These are phyloP conservation scores for Ennomos erosarius DNA, from an alignment of 2,888 invertebrate genomes.

Conservation along the genomic window DNA sequence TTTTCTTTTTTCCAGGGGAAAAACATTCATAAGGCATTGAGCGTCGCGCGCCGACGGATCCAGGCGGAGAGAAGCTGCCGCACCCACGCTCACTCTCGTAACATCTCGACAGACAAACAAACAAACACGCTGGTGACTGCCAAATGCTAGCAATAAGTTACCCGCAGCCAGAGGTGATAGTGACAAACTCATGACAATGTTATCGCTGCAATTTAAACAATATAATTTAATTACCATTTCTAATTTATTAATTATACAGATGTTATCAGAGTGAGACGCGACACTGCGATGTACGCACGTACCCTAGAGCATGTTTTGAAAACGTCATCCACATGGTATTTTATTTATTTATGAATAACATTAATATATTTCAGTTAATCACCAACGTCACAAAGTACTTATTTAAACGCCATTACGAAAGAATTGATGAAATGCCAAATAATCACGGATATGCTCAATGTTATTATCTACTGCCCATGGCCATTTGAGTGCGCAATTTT, in stretches of 20 bases:
- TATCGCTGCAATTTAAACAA: not conserved
- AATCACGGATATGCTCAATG: constrained; percentile 67
- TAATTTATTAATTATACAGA: constrained; percentile 33
- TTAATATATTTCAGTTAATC: constrained; percentile 51
- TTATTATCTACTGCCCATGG: constrained; percentile 51
- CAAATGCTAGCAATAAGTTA: constrained; percentile 17
- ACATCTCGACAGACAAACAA: constrained; percentile 34
- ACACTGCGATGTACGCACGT: constrained; percentile 75
- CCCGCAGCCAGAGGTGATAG: not conserved
- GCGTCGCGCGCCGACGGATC: constrained; percentile 75
- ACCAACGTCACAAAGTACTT: constrained; percentile 70
- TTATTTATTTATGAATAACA: constrained; percentile 54
- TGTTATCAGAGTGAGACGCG: constrained; percentile 55
- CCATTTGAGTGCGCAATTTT: constrained; percentile 67
- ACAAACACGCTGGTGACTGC: constrained; percentile 16
- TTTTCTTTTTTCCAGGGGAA: constrained; percentile 87
- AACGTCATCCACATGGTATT: constrained; percentile 49
- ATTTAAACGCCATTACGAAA: constrained; percentile 47
- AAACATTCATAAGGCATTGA: constrained; percentile 95
- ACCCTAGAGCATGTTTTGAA: constrained; percentile 53
- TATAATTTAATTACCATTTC: constrained; percentile 12
- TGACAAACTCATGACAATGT: constrained; percentile 6
- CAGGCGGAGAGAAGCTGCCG: constrained; percentile 47
- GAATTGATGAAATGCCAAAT: constrained; percentile 62
- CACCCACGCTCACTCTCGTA: constrained; percentile 34